phyloP scores from a whole-genome alignment of 2,888 invertebrate species.

The Megamerina dolium region DNA sequence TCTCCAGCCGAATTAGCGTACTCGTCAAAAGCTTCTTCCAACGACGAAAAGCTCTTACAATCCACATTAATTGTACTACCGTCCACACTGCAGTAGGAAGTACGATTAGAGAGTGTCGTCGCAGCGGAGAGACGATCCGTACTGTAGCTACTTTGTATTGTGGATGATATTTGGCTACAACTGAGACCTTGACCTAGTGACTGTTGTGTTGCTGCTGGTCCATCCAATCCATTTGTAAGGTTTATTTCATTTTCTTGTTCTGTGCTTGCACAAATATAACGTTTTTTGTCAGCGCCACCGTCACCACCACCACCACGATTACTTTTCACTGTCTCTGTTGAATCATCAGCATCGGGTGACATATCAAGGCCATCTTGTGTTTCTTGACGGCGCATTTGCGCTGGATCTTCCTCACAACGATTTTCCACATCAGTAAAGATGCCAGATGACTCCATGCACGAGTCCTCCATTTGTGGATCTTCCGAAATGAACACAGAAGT shows the following conservation, averaged over 20 bases:
- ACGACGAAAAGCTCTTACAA: constrained; percentile 38
- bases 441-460: constrained; percentile 83
- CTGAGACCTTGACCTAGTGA: constrained; percentile 35
- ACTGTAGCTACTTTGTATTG: constrained; percentile 36
- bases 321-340: constrained; percentile 52
- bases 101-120: constrained; percentile 44
- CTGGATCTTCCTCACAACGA: constrained; percentile 57
- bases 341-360: constrained; percentile 40
- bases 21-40: constrained; percentile 36
- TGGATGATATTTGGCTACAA: constrained; percentile 37
- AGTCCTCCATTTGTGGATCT: constrained; percentile 62
- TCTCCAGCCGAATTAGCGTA: constrained; percentile 2
- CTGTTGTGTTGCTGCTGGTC: constrained; percentile 16
- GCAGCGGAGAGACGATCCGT: constrained; percentile 34
- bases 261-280: background rate
- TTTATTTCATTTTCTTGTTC: constrained; percentile 6
- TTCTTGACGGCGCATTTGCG: constrained; percentile 44
- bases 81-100: constrained; percentile 43
- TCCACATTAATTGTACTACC: constrained; percentile 32
- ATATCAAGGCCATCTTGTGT: constrained; percentile 39
- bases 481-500: constrained; percentile 52
- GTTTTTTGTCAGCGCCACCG: background rate
- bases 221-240: constrained; percentile 4
- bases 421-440: constrained; percentile 83
- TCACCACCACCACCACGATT: constrained; percentile 29